These are phyloP conservation scores for Lepus americanus DNA, from an alignment of 2,113 vertebrate genomes.

Conservation along the genomic window DNA sequence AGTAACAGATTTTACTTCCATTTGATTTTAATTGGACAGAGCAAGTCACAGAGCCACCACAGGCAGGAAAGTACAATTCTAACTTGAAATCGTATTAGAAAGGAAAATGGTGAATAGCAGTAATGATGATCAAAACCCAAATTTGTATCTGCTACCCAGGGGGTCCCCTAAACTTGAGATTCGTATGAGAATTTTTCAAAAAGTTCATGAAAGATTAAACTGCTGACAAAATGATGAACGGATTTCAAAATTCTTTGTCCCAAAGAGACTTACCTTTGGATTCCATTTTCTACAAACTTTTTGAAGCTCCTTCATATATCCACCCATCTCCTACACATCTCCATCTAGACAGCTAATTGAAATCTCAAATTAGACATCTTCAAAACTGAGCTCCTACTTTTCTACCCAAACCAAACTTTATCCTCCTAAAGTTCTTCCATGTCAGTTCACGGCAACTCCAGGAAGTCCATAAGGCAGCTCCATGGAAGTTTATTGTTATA, in stretches of 20 bases:
- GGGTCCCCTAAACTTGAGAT: background rate
- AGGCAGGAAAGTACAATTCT: background rate
- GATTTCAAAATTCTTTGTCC: too few species aligned
- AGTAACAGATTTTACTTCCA: background rate
- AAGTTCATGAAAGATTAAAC: too few species aligned
- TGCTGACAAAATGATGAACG: too few species aligned
- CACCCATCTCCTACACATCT: background rate
- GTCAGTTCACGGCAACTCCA: background rate
- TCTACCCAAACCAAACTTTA: background rate
- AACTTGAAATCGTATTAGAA: conserved; percentile 29
- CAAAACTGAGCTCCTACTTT: background rate
- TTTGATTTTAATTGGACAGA: background rate
- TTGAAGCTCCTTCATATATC: too few species aligned
- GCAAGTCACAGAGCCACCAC: background rate
- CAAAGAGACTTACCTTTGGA: too few species aligned
- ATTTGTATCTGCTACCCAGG: background rate
- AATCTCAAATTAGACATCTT: background rate
- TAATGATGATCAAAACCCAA: background rate
- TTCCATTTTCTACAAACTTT: too few species aligned
- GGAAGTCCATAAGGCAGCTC: background rate
- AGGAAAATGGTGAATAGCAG: background rate
- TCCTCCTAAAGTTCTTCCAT: background rate
- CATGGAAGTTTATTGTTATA: background rate
- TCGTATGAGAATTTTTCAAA: background rate
- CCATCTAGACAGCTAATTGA: background rate